Conservation (phyloP, 2,888 invertebrate genomes). For the Balanococcus diminutus region DNA sequence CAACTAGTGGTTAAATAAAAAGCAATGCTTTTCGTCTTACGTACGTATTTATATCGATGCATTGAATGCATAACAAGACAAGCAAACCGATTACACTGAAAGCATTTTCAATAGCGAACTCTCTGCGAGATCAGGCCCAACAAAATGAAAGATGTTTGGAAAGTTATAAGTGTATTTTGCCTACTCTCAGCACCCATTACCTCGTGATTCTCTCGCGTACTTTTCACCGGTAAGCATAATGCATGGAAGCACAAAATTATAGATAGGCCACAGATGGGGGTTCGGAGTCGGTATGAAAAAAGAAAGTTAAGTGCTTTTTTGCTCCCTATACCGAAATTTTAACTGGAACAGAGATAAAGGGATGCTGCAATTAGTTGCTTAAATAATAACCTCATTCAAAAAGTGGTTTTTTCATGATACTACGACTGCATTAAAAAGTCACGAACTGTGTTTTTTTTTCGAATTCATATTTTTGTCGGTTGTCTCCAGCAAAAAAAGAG, state of each 20-base stretch:
- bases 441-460: not conserved
- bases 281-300: not conserved
- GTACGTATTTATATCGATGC: not conserved
- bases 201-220: not conserved
- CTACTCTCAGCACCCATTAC: not conserved
- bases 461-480: not conserved
- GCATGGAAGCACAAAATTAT: too few relatives aligned
- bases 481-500: not conserved
- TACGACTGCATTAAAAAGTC: not conserved
- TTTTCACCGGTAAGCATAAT: not conserved
- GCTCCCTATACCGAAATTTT: not conserved
- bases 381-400: not conserved
- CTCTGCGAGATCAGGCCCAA: not conserved
- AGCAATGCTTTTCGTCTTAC: not conserved
- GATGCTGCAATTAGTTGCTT: not conserved
- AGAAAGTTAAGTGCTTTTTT: not conserved
- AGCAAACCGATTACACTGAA: not conserved
- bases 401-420: not conserved
- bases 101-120: not conserved
- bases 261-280: not conserved
- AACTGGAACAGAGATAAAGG: not conserved
- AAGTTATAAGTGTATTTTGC: constrained; percentile 11
- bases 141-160: not conserved
- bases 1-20: not conserved
- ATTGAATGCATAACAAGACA: constrained; percentile 2